Evolutionary conservation across 2,113 vertebrate genomes (phyloP), one percentile per base, ranked within the genome.

Genomic region (Neolamprologus cancellatus): DNA sequence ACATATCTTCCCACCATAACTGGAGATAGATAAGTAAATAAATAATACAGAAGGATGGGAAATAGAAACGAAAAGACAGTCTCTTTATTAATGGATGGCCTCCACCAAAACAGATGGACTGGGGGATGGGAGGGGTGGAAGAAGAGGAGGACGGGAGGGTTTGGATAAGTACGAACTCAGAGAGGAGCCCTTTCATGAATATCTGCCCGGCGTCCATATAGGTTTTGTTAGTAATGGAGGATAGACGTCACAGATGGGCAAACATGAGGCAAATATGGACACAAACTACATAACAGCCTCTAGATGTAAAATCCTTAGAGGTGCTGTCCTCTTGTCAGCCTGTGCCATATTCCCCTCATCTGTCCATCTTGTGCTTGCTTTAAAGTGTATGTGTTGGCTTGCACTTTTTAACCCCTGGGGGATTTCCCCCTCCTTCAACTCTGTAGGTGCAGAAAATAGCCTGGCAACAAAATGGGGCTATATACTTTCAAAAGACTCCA

Each of bases 71-170:
- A 91, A 92, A 84, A 88, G 91, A 88, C 41, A 46, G 84, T 61
- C 48, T 92, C 71, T 91, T 94, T 94, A 93, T 94, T 94, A 93
- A 95, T 94, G 90, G 89, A 95, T 95, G 92, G 79, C 17, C 87
- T 91, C 66, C 85, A 87, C 85, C 92, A 88, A 91, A 93, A 93
- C 92, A 92, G 89, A 94, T 91, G 90, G 92, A 89, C 5, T 69
- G 85, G 85, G 89, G 81, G 86, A 82, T 83, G 87, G 84, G 91
- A 53, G 83, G 82, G 66, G 78, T 7, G 34, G 52, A 82, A 64
- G 76, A 80, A 18, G 3, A 50, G 41, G 55, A 71, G 52, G 71
- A 48, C 23, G 53, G 46, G 59, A 3, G 5, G 39, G 25, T 50
- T 50, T 20, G 71, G 71, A 50, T 50, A 76, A 76, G 25, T 32